These are phyloP conservation scores for Ceyx melanurus DNA, from an alignment of 2,113 vertebrate species.

Conservation along the genomic window DNA sequence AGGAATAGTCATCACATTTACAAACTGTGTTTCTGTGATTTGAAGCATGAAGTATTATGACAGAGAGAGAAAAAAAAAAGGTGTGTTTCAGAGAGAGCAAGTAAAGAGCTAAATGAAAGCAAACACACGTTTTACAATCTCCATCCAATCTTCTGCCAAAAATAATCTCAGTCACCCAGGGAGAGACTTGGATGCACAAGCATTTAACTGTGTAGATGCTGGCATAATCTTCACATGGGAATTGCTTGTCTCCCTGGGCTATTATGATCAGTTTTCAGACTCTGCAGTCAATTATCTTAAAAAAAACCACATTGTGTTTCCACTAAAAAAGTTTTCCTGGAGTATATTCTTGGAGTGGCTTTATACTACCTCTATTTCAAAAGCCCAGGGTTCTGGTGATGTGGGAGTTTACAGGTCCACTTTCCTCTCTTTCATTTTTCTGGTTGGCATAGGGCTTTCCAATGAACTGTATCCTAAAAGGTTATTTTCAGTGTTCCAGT, in stretches of 20 bases:
- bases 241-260: neutral
- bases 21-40: neutral
- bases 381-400: neutral
- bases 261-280: neutral
- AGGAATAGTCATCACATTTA: neutral
- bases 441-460: neutral
- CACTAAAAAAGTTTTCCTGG: neutral
- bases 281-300: neutral
- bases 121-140: neutral
- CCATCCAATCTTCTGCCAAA: neutral
- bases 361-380: neutral
- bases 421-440: neutral
- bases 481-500: neutral
- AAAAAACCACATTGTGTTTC: neutral
- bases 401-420: neutral
- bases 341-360: neutral
- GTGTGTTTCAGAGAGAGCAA: neutral
- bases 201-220: slow-evolving; percentile 27
- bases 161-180: neutral
- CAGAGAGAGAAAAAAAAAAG: neutral
- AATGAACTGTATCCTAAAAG: neutral
- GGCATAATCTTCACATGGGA: neutral
- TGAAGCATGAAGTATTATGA: neutral
- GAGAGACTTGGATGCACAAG: neutral
- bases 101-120: slow-evolving; percentile 2